Percentiles rank a stretch among this genome's conserved stretches.
Conservation (phyloP, 2,797 vertebrate genomes). For the Labeo calbasu region DNA sequence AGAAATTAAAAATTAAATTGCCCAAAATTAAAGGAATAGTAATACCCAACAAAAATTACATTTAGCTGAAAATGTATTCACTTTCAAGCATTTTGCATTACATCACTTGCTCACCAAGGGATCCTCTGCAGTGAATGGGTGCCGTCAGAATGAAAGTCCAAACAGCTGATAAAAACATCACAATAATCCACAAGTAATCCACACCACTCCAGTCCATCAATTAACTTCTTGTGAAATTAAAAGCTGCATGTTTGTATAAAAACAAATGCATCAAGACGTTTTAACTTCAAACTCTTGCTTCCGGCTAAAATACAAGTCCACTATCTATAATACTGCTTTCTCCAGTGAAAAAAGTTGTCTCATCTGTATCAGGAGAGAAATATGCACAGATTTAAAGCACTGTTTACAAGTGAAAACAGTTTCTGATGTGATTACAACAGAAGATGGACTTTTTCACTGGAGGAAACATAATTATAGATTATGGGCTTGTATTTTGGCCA, state of each 20-base stretch:
- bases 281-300: no score
- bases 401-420: neutral
- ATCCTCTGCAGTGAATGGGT: neutral
- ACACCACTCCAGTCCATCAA: no score
- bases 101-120: neutral
- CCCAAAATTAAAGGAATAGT: no score
- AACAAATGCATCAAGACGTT: no score
- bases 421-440: neutral
- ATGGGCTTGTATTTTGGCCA: neutral
- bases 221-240: no score
- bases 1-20: no score
- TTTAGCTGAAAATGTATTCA: no score
- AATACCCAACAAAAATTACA: no score
- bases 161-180: neutral
- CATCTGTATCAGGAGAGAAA: no score
- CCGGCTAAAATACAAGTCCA: no score
- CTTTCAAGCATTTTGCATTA: neutral
- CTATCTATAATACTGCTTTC: neutral
- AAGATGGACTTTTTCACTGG: neutral
- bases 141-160: neutral
- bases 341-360: neutral
- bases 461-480: neutral
- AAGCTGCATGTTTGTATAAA: no score
- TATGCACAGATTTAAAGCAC: no score
- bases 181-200: neutral